Conservation (phyloP, 2,888 invertebrate genomes). For the Heliconius cydno region DNA sequence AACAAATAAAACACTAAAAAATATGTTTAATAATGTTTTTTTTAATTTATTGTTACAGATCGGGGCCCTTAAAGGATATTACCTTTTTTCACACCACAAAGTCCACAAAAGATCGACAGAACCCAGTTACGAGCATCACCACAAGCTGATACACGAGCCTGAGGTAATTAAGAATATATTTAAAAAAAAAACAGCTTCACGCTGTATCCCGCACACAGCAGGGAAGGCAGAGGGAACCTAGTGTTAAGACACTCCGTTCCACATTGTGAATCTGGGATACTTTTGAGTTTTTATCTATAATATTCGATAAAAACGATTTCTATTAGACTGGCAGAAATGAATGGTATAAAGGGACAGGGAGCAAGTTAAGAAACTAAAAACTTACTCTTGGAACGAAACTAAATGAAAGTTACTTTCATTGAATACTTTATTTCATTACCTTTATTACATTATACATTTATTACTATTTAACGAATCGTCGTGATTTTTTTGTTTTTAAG, state of each 20-base stretch:
- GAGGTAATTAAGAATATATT: constrained; percentile 58
- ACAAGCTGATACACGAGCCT: constrained; percentile 88
- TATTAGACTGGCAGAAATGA: background rate
- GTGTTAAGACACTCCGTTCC: no score
- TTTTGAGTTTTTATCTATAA: background rate
- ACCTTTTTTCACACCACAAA: constrained; percentile 92
- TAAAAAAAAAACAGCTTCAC: no score
- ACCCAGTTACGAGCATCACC: constrained; percentile 90
- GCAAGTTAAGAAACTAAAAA: no score
- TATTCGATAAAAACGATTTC: background rate
- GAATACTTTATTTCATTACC: no score
- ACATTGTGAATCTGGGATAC: background rate
- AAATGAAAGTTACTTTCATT: no score
- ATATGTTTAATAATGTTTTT: constrained; percentile 4
- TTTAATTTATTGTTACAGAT: constrained; percentile 88
- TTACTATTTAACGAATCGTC: no score
- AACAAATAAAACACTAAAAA: background rate
- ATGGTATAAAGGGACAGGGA: background rate
- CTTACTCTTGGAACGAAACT: no score
- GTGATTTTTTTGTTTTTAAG: no score
- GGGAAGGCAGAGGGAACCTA: no score
- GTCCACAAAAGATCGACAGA: constrained; percentile 93
- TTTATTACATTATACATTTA: no score
- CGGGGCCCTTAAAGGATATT: constrained; percentile 93
- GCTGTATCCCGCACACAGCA: no score